phyloP scores from a whole-genome alignment of 2,113 vertebrate genomes.

The Polyodon spathula region DNA sequence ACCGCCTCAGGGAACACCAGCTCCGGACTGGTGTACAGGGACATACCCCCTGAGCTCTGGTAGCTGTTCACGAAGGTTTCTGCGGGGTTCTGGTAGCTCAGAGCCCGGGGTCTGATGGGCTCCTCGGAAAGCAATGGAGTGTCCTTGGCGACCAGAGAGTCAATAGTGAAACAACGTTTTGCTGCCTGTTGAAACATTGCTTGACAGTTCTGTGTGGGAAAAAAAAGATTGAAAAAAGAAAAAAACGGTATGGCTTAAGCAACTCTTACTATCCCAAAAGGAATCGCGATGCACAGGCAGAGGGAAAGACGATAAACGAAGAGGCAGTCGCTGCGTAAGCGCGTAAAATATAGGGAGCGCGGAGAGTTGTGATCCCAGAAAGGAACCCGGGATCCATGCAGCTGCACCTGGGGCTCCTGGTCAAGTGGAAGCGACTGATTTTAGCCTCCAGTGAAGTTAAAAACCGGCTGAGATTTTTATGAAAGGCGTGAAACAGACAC shows the following conservation, averaged over 20 bases:
- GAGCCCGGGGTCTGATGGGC: conserved; percentile 70
- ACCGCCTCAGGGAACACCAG: conserved; percentile 83
- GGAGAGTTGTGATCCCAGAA: no score
- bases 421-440: conserved; percentile 22
- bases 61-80: conserved; percentile 74
- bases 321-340: no score
- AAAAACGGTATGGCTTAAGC: background rate
- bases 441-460: conserved; percentile 18
- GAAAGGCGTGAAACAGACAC: conserved; percentile 17
- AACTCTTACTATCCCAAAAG: background rate
- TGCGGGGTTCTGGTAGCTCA: conserved; percentile 62
- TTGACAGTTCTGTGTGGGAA: conserved; percentile 11
- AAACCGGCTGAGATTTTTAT: conserved; percentile 12
- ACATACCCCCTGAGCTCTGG: conserved; percentile 58
- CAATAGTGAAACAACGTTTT: conserved; percentile 89
- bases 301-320: background rate
- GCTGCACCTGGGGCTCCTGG: background rate
- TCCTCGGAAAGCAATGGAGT: conserved; percentile 63
- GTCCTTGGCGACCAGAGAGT: conserved; percentile 87
- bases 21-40: conserved; percentile 77
- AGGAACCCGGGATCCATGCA: no score
- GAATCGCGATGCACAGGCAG: background rate
- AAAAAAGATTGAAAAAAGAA: conserved; percentile 1
- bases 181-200: conserved; percentile 79
- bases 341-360: background rate